These are phyloP conservation scores for Malurus cyaneus DNA, from an alignment of 2,113 vertebrate genomes.

Conservation along the genomic window DNA sequence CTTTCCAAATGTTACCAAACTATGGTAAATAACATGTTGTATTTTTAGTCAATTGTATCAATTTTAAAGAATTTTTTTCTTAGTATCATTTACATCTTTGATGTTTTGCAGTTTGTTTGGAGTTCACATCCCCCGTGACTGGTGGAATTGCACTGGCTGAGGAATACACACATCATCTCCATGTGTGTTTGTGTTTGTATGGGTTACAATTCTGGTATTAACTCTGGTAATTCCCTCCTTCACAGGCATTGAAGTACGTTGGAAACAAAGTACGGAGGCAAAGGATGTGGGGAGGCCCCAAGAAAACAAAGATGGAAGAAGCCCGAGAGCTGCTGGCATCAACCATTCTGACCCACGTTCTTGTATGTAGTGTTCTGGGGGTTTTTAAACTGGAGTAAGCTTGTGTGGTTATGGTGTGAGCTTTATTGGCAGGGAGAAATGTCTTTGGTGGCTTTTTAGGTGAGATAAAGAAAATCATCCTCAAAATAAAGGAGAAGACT, in stretches of 20 bases:
- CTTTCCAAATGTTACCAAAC: background rate
- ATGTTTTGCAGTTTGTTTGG: background rate
- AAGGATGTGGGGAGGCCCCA: slow-evolving; percentile 97
- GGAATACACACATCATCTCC: background rate
- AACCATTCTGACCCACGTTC: slow-evolving; percentile 93
- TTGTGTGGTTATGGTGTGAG: background rate
- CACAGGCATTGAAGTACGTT: slow-evolving; percentile 91
- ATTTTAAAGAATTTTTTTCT: background rate
- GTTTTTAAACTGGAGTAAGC: background rate
- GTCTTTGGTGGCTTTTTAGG: background rate
- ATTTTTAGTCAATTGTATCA: background rate
- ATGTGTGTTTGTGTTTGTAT: accelerated
- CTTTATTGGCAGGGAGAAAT: background rate
- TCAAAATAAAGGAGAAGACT: background rate
- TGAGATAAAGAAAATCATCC: background rate
- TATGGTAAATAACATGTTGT: background rate
- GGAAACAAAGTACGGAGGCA: slow-evolving; percentile 97
- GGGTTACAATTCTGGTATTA: background rate
- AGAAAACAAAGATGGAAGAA: slow-evolving; percentile 99
- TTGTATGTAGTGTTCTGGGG: slow-evolving; percentile 70
- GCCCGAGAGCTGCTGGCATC: slow-evolving; percentile 94
- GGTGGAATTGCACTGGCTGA: background rate
- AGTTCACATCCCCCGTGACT: background rate
- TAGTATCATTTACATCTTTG: background rate
- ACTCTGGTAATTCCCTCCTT: background rate